These are phyloP conservation scores for Neomonachus schauinslandi DNA, from an alignment of 2,113 vertebrate species.

Conservation along the genomic window DNA sequence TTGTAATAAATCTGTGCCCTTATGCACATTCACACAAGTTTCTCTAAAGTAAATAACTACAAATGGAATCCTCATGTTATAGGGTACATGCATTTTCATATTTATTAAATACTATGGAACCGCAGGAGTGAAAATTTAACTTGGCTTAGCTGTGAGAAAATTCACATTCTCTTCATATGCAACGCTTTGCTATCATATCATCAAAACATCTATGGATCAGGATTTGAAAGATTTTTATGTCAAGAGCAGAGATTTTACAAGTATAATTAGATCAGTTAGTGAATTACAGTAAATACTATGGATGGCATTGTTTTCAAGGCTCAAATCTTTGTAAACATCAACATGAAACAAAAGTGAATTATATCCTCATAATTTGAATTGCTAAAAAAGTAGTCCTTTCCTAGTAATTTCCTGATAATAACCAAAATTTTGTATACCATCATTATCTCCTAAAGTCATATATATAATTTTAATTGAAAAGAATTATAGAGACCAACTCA, in stretches of 20 bases:
- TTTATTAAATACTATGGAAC: not conserved
- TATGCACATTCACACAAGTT: not conserved
- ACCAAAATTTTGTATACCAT: not conserved
- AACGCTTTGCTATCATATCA: conserved; percentile 49
- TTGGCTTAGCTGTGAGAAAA: conserved; percentile 69
- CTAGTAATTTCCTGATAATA: not conserved
- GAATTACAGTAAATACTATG: not conserved
- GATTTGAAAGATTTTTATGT: conserved; percentile 71
- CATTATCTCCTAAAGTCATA: not conserved
- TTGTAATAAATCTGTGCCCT: not conserved
- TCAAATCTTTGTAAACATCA: conserved; percentile 4
- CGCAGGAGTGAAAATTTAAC: conserved; percentile 62
- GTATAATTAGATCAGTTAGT: conserved; percentile 59
- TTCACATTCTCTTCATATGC: conserved; percentile 4
- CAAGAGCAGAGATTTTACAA: conserved; percentile 66
- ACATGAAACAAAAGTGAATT: not conserved
- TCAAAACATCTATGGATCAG: conserved; percentile 48
- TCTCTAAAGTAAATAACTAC: not conserved
- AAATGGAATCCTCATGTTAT: not conserved
- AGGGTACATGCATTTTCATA: not conserved
- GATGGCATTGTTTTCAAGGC: not conserved
- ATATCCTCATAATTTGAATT: not conserved
- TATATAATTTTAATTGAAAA: not conserved
- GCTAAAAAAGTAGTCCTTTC: not conserved
- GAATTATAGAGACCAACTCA: not conserved